Percentiles rank a stretch among this genome's conserved stretches.
phyloP scores from a whole-genome alignment of 2,888 invertebrate genomes.

The Tetragnatha montana region DNA sequence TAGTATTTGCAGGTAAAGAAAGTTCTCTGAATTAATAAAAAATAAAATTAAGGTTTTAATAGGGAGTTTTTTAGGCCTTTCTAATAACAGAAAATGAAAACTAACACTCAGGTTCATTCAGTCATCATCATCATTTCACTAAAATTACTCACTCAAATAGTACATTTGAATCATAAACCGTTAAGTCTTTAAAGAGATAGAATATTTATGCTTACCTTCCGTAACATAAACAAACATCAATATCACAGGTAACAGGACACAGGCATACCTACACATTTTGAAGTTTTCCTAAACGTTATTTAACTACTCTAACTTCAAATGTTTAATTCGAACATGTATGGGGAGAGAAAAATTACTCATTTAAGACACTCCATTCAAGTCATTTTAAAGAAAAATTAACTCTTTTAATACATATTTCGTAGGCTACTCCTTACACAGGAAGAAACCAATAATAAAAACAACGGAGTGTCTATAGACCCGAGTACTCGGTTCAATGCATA shows the following conservation, averaged over 20 bases:
- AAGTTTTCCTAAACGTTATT: constrained; percentile 26
- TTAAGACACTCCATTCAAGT: constrained; percentile 17
- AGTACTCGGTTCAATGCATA: no score
- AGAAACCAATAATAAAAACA: constrained; percentile 29
- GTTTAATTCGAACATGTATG: constrained; percentile 49
- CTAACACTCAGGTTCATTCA: no score
- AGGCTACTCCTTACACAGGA: not conserved
- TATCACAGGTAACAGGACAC: constrained; percentile 67
- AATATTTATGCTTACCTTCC: constrained; percentile 39
- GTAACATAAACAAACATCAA: constrained; percentile 66
- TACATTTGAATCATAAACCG: no score
- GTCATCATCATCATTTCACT: no score
- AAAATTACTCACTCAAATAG: no score
- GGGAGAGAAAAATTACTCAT: constrained; percentile 21
- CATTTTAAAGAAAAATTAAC: constrained; percentile 20
- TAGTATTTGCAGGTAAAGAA: no score
- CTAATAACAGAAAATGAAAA: no score
- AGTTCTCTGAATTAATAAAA: no score
- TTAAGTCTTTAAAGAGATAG: no score
- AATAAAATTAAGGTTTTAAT: no score
- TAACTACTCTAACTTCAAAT: constrained; percentile 32
- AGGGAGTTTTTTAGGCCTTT: no score
- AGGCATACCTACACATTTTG: constrained; percentile 70
- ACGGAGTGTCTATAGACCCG: no score
- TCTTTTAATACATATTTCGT: not conserved